These are phyloP conservation scores for Mythimna loreyi DNA, from an alignment of 2,888 invertebrate species.

Conservation along the genomic window DNA sequence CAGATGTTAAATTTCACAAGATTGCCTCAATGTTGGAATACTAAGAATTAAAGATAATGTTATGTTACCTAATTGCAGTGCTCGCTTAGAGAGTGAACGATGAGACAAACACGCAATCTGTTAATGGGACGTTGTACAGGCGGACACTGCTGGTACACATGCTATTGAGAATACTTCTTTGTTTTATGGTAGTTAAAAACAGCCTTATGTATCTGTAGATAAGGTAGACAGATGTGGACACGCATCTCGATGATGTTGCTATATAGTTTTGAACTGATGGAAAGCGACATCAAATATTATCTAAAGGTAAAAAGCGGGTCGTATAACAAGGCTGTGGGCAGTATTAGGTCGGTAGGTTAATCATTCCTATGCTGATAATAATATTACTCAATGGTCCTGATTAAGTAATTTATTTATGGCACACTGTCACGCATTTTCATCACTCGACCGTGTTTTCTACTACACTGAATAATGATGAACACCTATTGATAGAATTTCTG, in stretches of 20 bases:
- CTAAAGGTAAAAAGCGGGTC: not conserved
- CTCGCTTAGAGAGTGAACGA: constrained; percentile 72
- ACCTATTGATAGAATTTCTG: not conserved
- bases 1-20: constrained; percentile 73
- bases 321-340: not conserved
- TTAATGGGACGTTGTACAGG: constrained; percentile 65
- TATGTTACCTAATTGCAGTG: constrained; percentile 77
- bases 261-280: not conserved
- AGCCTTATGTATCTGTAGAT: constrained; percentile 2
- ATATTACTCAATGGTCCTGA: not conserved
- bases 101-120: constrained; percentile 70
- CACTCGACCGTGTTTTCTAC: not conserved
- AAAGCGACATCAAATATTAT: not conserved
- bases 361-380: not conserved
- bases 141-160: constrained; percentile 45
- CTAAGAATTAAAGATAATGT: constrained; percentile 73
- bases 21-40: constrained; percentile 70
- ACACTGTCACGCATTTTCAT: not conserved
- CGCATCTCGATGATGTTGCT: not conserved
- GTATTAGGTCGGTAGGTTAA: not conserved
- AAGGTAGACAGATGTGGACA: not conserved
- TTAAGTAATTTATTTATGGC: not conserved
- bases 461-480: not conserved
- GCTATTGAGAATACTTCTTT: constrained; percentile 34
- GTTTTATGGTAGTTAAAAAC: constrained; percentile 14